phyloP scores from a whole-genome alignment of 2,797 vertebrate genomes.

The Paedocypris micromegethes region DNA sequence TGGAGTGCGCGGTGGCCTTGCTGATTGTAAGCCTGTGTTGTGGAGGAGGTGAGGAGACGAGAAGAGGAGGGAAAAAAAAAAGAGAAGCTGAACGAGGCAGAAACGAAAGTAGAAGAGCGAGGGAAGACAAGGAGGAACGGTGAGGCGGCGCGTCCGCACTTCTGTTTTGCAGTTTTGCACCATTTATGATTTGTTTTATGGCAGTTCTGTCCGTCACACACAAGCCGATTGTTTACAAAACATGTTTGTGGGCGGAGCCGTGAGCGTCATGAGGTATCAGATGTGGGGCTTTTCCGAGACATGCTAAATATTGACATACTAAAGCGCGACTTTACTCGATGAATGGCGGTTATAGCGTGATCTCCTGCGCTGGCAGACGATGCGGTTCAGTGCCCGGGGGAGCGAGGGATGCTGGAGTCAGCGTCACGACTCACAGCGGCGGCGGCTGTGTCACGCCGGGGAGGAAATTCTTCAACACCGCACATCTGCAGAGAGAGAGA shows the following conservation, averaged over 20 bases:
- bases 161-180: background rate
- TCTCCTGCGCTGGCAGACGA: constrained; percentile 17
- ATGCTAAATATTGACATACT: no score
- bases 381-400: constrained; percentile 39
- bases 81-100: constrained; percentile 18
- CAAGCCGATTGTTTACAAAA: no score
- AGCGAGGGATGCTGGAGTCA: constrained; percentile 32
- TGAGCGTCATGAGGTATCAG: no score
- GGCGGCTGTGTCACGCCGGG: constrained; percentile 41
- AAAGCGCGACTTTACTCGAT: no score
- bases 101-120: constrained; percentile 20
- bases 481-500: constrained; percentile 37
- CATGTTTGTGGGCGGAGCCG: no score
- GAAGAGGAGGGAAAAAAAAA: constrained; percentile 1
- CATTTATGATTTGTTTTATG: no score
- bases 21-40: constrained; percentile 64
- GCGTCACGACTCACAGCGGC: constrained; percentile 47
- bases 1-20: constrained; percentile 60
- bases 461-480: constrained; percentile 35
- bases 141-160: constrained; percentile 6
- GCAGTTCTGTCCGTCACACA: no score
- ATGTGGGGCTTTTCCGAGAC: no score
- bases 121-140: constrained; percentile 21
- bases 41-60: constrained; percentile 62
- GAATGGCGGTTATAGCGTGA: constrained; percentile 4